A percentile compares a stretch with the other conserved stretches of the same genome.
Conservation (phyloP, 1,140 invertebrate species). For the Sipha flava region DNA sequence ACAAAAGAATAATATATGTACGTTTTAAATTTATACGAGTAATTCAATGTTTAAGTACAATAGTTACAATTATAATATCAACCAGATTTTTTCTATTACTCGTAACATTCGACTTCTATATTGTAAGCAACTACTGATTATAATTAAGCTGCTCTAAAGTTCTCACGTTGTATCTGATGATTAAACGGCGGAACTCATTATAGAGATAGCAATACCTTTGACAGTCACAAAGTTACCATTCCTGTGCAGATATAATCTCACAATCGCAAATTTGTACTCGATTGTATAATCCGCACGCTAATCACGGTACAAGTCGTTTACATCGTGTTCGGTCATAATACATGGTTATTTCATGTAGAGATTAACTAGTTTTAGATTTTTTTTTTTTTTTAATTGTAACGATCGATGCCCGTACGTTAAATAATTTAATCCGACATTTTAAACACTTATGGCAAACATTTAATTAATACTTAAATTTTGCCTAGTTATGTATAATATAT, state of each 20-base stretch:
- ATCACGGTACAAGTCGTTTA: slow-evolving; percentile 7
- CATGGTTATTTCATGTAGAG: not conserved
- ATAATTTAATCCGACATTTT: too few species aligned
- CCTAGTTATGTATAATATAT: too few species aligned
- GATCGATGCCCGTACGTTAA: not conserved
- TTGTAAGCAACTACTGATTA: too few species aligned
- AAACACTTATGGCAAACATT: too few species aligned
- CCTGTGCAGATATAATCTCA: not conserved
- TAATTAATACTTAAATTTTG: too few species aligned
- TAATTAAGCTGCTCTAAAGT: too few species aligned
- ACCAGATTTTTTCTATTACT: too few species aligned
- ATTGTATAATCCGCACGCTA: slow-evolving; percentile 1
- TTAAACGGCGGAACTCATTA: not conserved
- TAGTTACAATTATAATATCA: too few species aligned
- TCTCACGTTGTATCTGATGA: not conserved
- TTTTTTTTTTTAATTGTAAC: not conserved
- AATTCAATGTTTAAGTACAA: too few species aligned
- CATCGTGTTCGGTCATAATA: not conserved
- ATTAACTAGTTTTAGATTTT: not conserved
- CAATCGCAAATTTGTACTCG: slow-evolving; percentile 18
- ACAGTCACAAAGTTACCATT: not conserved
- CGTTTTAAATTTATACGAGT: too few species aligned
- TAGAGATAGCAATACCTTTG: not conserved
- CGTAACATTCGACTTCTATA: too few species aligned
- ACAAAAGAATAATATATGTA: too few species aligned